Evolutionary conservation across 1,140 invertebrate species (phyloP), one percentile per base, ranked within the genome.

Genomic region (Lethrus apterus): DNA sequence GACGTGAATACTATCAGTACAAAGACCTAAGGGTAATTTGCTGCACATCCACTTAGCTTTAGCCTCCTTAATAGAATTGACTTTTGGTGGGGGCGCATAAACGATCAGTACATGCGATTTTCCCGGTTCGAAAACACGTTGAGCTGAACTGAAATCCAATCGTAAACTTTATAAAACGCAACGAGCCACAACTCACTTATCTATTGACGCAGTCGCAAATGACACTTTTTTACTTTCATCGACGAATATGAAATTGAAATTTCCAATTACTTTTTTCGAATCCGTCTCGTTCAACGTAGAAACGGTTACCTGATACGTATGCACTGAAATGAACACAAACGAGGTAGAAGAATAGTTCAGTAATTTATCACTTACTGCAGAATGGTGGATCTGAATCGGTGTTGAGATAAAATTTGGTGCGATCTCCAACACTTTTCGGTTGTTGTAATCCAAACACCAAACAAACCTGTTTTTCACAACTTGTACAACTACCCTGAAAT

Each of bases 221-320:
- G 59, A 48, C 1, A 54, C 45, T 35, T 54, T 50, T 31, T 56
- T 50, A 30, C 54, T 51, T 10, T 54, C 51, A 30, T 62, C 60
- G 1, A 58, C 50, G 15, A 64, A 23, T 15, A 64, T 56, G 19
- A 64, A 55, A 18, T 62, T 52, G 34, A 64, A 64, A 34, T 42
- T 53, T 8, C 62, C 62, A 23, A 47, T 40, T 10, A 13, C 11
- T 42, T 42, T 42, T 10, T 29, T 42, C 2, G 24, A 14, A 5
- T 17, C 10, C 43, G 13, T 33, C 29, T 35, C 48, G 35, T 11
- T 41, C 24, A 4, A 19, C 24, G 36, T 47, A 46, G 5, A 58
- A 29, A 53, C 23, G 4, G 35, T 52, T 13, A 58, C 41, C 43
- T 43, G 32, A 36, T 58, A 60, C n/a, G 50, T 43, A 34, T 49